These are phyloP conservation scores for Aphyosemion australe DNA, from an alignment of 2,113 vertebrate genomes.

Conservation along the genomic window DNA sequence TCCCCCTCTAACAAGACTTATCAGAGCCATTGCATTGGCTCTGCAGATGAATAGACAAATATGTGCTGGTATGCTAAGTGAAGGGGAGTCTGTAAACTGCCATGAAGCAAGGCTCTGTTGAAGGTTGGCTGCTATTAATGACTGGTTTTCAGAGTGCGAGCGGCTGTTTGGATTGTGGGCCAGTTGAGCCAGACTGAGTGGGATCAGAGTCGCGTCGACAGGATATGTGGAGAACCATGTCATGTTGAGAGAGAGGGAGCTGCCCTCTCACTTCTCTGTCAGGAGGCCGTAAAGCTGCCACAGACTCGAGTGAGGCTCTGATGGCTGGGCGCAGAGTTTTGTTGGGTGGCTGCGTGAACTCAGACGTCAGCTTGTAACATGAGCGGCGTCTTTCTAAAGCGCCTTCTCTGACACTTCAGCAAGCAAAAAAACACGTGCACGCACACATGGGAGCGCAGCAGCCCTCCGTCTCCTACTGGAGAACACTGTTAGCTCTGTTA, in stretches of 20 bases:
- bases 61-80: conserved; percentile 60
- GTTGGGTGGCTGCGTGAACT: conserved; percentile 51
- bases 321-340: conserved; percentile 39
- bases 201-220: conserved; percentile 52
- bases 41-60: conserved; percentile 63
- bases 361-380: conserved; percentile 35
- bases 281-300: conserved; percentile 65
- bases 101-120: conserved; percentile 49
- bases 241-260: conserved; percentile 32
- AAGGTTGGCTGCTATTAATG: conserved; percentile 60
- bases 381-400: conserved; percentile 36
- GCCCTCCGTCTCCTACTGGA: neutral
- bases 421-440: conserved; percentile 2
- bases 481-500: conserved; percentile 38
- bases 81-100: conserved; percentile 47
- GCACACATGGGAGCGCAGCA: neutral
- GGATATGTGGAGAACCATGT: conserved; percentile 50
- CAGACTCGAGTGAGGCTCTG: conserved; percentile 38
- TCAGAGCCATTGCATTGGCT: conserved; percentile 64
- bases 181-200: conserved; percentile 30
- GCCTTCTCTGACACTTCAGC: conserved; percentile 34
- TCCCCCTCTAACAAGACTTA: conserved; percentile 56
- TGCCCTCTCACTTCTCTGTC: conserved; percentile 38
- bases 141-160: conserved; percentile 45
- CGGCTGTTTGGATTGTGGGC: conserved; percentile 62